These are phyloP conservation scores for Macroteleia sp. DNA, from an alignment of 2,888 invertebrate genomes.

Conservation along the genomic window DNA sequence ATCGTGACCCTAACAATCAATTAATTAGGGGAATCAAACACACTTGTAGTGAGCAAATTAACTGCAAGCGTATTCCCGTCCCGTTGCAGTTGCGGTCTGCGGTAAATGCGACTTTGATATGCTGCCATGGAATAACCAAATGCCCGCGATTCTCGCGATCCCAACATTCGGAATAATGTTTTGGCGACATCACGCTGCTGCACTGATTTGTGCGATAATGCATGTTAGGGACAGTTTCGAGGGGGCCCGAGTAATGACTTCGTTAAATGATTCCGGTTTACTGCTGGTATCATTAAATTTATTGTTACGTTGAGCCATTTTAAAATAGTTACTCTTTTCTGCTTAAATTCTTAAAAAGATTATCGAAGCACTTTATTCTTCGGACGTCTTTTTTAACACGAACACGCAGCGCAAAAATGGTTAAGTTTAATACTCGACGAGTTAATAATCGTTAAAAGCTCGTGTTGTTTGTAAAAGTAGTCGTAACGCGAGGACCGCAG, in stretches of 20 bases:
- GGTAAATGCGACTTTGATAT: constrained; percentile 66
- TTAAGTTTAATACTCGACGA: no score
- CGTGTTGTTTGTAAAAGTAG: no score
- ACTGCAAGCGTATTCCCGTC: constrained; percentile 84
- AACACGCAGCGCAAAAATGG: no score
- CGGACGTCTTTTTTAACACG: no score
- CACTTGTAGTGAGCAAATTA: constrained; percentile 84
- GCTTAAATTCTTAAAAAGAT: no score
- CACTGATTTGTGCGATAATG: constrained; percentile 35
- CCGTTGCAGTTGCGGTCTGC: constrained; percentile 75
- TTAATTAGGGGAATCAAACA: constrained; percentile 84
- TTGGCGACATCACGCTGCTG: constrained; percentile 19
- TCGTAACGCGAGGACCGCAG: no score
- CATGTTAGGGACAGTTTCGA: constrained; percentile 1
- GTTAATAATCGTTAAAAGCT: no score
- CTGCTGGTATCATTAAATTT: no score
- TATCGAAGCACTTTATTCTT: no score
- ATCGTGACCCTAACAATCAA: constrained; percentile 81
- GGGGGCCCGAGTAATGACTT: constrained; percentile 18
- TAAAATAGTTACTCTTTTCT: no score
- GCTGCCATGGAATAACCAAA: constrained; percentile 31
- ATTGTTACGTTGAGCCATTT: no score
- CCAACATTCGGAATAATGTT: constrained; percentile 32
- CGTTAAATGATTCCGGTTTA: background rate
- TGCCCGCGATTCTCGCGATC: constrained; percentile 11